A percentile compares a stretch with the other conserved stretches of the same genome.
These are phyloP conservation scores for Acrocyrtus sp. DNA, from an alignment of 2,888 invertebrate species.

Conservation along the genomic window DNA sequence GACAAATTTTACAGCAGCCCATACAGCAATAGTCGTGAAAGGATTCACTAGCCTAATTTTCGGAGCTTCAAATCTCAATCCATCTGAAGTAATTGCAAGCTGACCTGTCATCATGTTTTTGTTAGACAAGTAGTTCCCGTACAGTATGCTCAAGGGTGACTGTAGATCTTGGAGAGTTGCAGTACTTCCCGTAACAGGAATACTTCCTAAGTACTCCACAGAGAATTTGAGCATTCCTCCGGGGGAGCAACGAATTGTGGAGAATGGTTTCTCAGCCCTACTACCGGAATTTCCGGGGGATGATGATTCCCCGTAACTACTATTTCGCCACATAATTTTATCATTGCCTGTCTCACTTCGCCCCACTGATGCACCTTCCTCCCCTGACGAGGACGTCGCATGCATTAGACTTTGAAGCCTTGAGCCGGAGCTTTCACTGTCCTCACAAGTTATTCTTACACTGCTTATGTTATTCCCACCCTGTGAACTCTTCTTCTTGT, in stretches of 20 bases:
- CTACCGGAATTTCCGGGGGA: slow-evolving; percentile 6
- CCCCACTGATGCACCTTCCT: slow-evolving; percentile 27
- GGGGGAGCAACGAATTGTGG: slow-evolving; percentile 51
- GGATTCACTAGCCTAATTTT: slow-evolving; percentile 73
- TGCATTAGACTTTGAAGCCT: slow-evolving; percentile 40
- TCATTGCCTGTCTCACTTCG: slow-evolving; percentile 42
- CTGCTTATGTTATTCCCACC: slow-evolving; percentile 56
- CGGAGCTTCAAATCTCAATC: slow-evolving; percentile 75
- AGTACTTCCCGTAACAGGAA: slow-evolving; percentile 75
- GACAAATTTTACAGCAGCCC: slow-evolving; percentile 90
- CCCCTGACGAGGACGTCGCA: slow-evolving; percentile 28
- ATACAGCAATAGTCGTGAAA: slow-evolving; percentile 90
- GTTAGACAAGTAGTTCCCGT: slow-evolving; percentile 70
- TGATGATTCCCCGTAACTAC: slow-evolving; percentile 57
- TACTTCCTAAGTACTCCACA: slow-evolving; percentile 85
- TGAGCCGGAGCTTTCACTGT: slow-evolving; percentile 46
- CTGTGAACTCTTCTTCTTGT: slow-evolving; percentile 7
- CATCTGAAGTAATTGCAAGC: slow-evolving; percentile 76
- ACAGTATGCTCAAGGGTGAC: slow-evolving; percentile 79
- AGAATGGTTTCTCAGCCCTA: slow-evolving; percentile 50
- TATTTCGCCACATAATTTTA: slow-evolving; percentile 61
- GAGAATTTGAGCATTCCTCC: slow-evolving; percentile 64
- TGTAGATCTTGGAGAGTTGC: slow-evolving; percentile 86
- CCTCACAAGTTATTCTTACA: slow-evolving; percentile 60
- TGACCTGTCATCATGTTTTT: slow-evolving; percentile 71